phyloP scores from a whole-genome alignment of 2,113 vertebrate species.

The Anarrhichthys ocellatus region DNA sequence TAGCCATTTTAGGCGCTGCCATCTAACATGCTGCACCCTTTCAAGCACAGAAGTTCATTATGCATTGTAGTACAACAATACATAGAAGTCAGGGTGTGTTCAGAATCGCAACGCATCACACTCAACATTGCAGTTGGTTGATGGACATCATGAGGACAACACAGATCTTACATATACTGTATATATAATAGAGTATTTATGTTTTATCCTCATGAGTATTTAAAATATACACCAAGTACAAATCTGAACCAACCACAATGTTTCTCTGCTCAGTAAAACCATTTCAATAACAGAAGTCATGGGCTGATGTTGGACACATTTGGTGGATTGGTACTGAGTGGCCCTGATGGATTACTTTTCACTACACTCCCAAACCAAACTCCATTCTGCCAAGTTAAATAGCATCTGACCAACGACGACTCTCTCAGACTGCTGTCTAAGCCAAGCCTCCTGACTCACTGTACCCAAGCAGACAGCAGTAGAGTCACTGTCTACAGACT shows the following conservation, averaged over 20 bases:
- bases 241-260: neutral
- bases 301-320: neutral
- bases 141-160: neutral
- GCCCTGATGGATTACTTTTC: conserved; percentile 9
- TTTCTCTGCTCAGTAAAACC: neutral
- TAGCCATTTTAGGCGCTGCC: neutral
- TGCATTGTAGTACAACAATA: neutral
- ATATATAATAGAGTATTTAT: neutral
- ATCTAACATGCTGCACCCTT: neutral
- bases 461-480: conserved; percentile 29
- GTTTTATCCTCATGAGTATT: neutral
- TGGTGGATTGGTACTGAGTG: neutral
- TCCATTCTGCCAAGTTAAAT: conserved; percentile 37
- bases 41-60: neutral
- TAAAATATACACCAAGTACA: neutral
- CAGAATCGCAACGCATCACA: neutral
- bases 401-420: conserved; percentile 9
- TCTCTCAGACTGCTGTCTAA: conserved; percentile 2
- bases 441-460: conserved; percentile 59
- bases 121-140: neutral
- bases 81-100: neutral
- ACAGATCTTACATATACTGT: neutral
- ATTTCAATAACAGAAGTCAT: neutral
- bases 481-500: conserved; percentile 23
- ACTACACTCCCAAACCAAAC: conserved; percentile 12